phyloP scores from a whole-genome alignment of 2,797 vertebrate species.

The Salmo trutta region DNA sequence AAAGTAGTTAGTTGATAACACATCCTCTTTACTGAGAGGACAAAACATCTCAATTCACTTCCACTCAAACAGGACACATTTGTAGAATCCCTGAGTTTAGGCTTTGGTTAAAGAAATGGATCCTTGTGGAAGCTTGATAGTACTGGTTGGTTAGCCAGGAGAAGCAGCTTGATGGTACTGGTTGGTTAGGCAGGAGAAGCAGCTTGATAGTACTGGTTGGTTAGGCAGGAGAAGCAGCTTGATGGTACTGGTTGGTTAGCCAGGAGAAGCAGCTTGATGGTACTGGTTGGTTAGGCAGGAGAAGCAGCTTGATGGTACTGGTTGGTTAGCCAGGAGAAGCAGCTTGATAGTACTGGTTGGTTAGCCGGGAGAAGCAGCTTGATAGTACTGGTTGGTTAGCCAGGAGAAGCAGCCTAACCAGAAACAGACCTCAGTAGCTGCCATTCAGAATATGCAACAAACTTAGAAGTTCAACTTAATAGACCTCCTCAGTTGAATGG shows the following conservation, averaged over 20 bases:
- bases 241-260: neutral
- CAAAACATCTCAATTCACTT: conserved; percentile 46
- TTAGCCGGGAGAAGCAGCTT: too few relatives aligned
- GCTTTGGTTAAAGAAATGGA: neutral
- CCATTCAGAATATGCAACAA: neutral
- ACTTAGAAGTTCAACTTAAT: neutral
- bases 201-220: neutral
- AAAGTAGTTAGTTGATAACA: conserved; percentile 9
- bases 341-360: neutral
- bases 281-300: neutral
- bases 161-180: too few relatives aligned
- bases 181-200: neutral
- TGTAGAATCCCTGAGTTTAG: conserved; percentile 50
- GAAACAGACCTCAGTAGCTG: neutral
- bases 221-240: too few relatives aligned
- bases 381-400: neutral
- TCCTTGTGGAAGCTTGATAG: neutral
- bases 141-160: neutral
- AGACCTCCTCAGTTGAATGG: neutral
- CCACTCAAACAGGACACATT: conserved; percentile 37
- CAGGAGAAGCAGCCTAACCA: neutral
- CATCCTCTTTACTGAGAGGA: conserved; percentile 5
- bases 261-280: neutral
- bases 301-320: too few relatives aligned
- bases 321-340: neutral